Conservation (phyloP, 92 coral and sea anemone genomes). For the Zoanthus gigantus region DNA sequence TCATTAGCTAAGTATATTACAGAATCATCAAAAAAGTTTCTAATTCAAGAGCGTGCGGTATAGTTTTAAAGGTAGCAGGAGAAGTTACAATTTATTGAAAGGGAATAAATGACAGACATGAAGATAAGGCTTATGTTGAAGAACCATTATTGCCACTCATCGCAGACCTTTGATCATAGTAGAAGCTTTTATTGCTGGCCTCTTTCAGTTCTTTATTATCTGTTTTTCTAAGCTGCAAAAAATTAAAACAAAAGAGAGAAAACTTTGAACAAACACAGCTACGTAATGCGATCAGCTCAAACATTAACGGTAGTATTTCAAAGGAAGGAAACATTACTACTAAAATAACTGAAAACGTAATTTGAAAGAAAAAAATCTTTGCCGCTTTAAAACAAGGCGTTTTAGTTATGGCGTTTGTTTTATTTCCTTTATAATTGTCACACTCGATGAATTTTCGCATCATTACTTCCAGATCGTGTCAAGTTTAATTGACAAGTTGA, state of each 20-base stretch:
- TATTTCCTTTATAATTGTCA: slow-evolving; percentile 31
- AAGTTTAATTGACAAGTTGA: slow-evolving; percentile 78
- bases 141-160: slow-evolving; percentile 32
- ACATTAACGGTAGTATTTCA: slow-evolving; percentile 18
- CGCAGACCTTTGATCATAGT: slow-evolving; percentile 9
- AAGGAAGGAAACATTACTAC: slow-evolving; percentile 13
- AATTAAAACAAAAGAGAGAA: slow-evolving; percentile 27
- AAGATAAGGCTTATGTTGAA: slow-evolving; percentile 6
- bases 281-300: background rate
- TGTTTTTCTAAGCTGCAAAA: slow-evolving; percentile 35
- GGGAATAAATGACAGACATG: background rate
- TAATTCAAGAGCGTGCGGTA: background rate
- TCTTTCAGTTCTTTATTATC: slow-evolving; percentile 25
- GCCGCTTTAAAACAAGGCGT: background rate
- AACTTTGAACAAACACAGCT: slow-evolving; percentile 40
- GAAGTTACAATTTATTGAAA: slow-evolving; percentile 13
- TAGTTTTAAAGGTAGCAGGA: background rate
- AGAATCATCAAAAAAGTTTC: background rate
- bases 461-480: slow-evolving; percentile 67
- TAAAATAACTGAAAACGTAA: slow-evolving; percentile 10
- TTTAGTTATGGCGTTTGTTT: slow-evolving; percentile 1
- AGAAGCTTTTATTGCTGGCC: slow-evolving; percentile 3
- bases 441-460: slow-evolving; percentile 45
- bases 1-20: background rate
- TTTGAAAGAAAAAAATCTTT: background rate